Base-by-base conservation (phyloP, 2,888 invertebrate genomes). In the Trichacis sp. region DNA sequence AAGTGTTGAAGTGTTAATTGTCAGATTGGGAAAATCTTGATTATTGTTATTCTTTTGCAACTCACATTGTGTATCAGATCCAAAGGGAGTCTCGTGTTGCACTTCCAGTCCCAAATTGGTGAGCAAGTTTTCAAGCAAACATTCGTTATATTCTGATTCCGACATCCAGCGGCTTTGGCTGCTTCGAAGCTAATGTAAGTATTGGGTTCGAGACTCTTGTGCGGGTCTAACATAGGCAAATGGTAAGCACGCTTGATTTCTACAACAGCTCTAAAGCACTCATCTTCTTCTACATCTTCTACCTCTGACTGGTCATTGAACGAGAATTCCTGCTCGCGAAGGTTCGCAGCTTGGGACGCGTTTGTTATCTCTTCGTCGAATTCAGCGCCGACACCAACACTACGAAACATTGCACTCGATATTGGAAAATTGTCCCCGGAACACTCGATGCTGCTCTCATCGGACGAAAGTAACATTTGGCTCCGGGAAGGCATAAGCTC, bases 171-270 rank as follows among this genome's bases (percentile, higher is more conserved):
- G 59, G 12, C 63, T 57, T 74, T 79, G 24, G 76, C 65, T 1
- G 86, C 86, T 74, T 89, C 88, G 76, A 90, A 90, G 48, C 88
- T 88, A 8, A 89, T 89, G 73, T 89, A 90, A 38, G 88, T 87
- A 73, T 87, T 88, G 8, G 89, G 89, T 47, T 87, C 85, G 11
- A 87, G 82, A 15, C 84, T 82, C 51, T 86, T 86, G 24, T 85
- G 68, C 5, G 55, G 15, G 75, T 81, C 73, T 62, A 85, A 81
- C 18, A 80, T 81, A 0, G 88, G 88, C 64, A 90, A 80, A 77
- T 89, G 87, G 43, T 88, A 81, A 1, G 90, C 90, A 66, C 86
- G 85, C 53, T 88, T 87, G 49, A 90, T 87, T 54, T 87, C 85
- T 33, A 90, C 77, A 2, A 84, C 80, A 29, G 87, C 87, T 75